phyloP scores from a whole-genome alignment of 2,797 vertebrate species.

The Cossypha dichroa region DNA sequence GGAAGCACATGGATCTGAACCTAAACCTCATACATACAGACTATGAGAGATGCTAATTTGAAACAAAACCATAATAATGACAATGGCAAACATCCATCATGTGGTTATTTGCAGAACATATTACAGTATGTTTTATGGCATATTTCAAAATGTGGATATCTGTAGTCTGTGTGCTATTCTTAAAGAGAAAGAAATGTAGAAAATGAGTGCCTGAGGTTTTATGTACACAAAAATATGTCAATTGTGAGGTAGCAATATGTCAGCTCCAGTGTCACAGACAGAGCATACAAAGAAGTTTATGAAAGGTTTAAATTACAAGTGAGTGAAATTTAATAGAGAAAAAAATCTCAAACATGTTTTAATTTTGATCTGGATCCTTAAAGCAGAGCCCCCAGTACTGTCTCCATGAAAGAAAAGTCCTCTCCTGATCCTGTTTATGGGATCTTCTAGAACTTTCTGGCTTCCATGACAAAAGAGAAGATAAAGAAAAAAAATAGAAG shows the following conservation, averaged over 20 bases:
- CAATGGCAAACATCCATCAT: not conserved
- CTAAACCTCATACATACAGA: not conserved
- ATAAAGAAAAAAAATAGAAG: not conserved
- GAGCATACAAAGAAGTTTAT: not conserved
- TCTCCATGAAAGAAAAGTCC: not conserved
- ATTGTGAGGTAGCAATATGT: not conserved
- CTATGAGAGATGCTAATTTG: not conserved
- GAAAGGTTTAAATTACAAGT: not conserved
- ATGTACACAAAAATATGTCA: not conserved
- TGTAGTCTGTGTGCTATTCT: not conserved
- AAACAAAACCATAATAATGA: not conserved
- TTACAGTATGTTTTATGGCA: not conserved
- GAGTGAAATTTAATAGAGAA: not conserved
- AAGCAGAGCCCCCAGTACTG: fast-evolving
- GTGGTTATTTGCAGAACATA: not conserved
- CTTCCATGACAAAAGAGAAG: not conserved
- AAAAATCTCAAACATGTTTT: not conserved
- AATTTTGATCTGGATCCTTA: not conserved
- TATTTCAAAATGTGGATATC: not conserved
- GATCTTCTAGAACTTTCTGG: not conserved
- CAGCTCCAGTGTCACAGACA: not conserved
- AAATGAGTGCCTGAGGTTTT: not conserved
- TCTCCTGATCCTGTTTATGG: not conserved
- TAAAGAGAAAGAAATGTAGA: not conserved
- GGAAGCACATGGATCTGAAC: not conserved